Evolutionary conservation across 1,140 invertebrate genomes (phyloP).

Genomic region (Drosophila santomea): DNA sequence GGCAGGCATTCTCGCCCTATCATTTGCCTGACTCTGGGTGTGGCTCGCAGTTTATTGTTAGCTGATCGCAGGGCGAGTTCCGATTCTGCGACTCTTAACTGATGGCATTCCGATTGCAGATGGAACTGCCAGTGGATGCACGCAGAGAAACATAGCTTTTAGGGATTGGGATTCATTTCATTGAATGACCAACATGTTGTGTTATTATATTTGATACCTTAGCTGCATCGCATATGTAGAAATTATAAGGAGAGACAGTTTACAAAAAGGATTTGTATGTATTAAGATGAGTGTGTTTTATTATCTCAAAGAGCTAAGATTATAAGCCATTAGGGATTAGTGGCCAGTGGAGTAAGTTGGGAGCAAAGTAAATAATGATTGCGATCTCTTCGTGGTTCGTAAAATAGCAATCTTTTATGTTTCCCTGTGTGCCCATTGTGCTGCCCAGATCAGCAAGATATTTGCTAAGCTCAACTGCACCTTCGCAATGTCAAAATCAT

Average conservation of each 20-base stretch:
- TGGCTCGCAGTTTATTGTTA: slow-evolving; percentile 57
- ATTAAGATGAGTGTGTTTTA: too few species aligned
- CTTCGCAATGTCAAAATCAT: slow-evolving; percentile 37
- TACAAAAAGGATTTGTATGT: too few species aligned
- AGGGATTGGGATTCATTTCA: not conserved
- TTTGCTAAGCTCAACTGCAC: slow-evolving; percentile 24
- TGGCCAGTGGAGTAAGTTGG: not conserved
- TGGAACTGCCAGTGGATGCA: slow-evolving; percentile 19
- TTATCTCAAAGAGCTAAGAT: not conserved
- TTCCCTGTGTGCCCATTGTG: not conserved
- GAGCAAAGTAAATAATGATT: not conserved
- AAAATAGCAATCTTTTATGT: not conserved
- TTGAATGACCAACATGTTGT: not conserved
- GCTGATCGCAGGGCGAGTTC: slow-evolving; percentile 39
- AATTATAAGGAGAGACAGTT: too few species aligned
- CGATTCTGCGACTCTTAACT: slow-evolving; percentile 38
- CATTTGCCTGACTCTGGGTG: slow-evolving; percentile 61
- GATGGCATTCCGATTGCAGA: slow-evolving; percentile 51
- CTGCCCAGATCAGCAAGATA: slow-evolving; percentile 20
- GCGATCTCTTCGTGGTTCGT: not conserved
- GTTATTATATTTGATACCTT: too few species aligned
- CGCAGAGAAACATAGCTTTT: not conserved
- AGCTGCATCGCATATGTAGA: too few species aligned
- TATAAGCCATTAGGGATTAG: not conserved
- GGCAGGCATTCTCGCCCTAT: slow-evolving; percentile 58